Percentiles rank a stretch among this genome's conserved stretches.
These are phyloP conservation scores for Castor canadensis DNA, from an alignment of 2,113 vertebrate species.

Conservation along the genomic window DNA sequence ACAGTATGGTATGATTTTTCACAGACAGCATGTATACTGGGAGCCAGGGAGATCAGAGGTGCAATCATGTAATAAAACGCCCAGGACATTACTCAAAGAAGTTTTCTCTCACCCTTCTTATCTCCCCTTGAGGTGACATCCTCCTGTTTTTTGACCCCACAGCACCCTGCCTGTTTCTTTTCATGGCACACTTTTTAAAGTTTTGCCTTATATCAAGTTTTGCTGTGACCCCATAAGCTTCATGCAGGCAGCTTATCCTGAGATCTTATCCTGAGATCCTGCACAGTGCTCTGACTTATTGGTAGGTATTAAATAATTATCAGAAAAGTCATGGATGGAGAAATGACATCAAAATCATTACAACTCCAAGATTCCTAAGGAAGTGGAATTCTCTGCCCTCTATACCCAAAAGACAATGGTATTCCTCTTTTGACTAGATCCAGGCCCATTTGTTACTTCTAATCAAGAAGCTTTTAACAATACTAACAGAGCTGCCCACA, in stretches of 20 bases:
- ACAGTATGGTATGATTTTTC: neutral
- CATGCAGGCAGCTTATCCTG: neutral
- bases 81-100: constrained; percentile 29
- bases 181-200: neutral
- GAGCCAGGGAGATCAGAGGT: neutral
- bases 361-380: neutral
- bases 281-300: neutral
- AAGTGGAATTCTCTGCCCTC: neutral
- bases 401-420: neutral
- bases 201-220: neutral
- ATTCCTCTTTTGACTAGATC: neutral
- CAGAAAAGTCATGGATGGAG: neutral
- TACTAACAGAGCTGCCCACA: neutral
- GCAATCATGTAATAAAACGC: constrained; percentile 2
- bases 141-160: neutral
- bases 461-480: neutral
- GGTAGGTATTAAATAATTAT: neutral
- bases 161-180: neutral
- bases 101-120: neutral
- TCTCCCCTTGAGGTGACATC: neutral
- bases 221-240: neutral
- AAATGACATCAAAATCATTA: neutral
- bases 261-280: neutral
- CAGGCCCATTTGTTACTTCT: neutral
- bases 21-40: neutral